Evolutionary conservation across 2,113 vertebrate genomes (phyloP).

Genomic region (Melanotaenia duboulayi): DNA sequence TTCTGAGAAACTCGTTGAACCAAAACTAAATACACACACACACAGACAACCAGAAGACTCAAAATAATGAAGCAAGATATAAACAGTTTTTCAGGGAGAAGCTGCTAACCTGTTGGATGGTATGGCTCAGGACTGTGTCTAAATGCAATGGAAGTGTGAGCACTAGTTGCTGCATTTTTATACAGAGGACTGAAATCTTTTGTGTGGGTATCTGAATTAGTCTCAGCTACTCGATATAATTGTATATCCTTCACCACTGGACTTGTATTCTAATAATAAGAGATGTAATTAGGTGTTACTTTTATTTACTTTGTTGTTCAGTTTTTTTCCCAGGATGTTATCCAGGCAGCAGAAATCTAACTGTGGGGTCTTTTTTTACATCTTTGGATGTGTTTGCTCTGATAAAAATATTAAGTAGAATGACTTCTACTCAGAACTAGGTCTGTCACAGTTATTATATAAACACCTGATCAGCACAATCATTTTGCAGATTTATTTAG

Average conservation of each 20-base stretch:
- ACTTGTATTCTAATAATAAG: neutral
- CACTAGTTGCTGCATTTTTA: slow-evolving; percentile 20
- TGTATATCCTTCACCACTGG: neutral
- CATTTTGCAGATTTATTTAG: neutral
- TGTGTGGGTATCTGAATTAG: neutral
- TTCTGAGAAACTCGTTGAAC: slow-evolving; percentile 61
- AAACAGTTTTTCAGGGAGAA: slow-evolving; percentile 51
- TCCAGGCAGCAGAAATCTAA: neutral
- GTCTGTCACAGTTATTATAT: neutral
- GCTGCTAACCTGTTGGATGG: slow-evolving; percentile 37
- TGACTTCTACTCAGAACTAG: neutral
- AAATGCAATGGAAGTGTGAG: neutral
- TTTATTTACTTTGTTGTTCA: neutral
- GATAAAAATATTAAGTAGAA: neutral
- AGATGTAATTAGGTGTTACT: neutral
- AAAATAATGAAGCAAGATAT: slow-evolving; percentile 60
- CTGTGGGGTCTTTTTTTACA: neutral
- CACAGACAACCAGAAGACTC: slow-evolving; percentile 29
- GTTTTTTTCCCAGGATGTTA: neutral
- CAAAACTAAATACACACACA: slow-evolving; percentile 51
- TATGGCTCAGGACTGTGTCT: neutral
- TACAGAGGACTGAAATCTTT: neutral
- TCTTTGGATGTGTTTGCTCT: slow-evolving; percentile 2
- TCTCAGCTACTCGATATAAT: neutral
- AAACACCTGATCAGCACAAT: neutral